Conservation (phyloP, 2,797 vertebrate species). For the Dicrostonyx torquatus region DNA sequence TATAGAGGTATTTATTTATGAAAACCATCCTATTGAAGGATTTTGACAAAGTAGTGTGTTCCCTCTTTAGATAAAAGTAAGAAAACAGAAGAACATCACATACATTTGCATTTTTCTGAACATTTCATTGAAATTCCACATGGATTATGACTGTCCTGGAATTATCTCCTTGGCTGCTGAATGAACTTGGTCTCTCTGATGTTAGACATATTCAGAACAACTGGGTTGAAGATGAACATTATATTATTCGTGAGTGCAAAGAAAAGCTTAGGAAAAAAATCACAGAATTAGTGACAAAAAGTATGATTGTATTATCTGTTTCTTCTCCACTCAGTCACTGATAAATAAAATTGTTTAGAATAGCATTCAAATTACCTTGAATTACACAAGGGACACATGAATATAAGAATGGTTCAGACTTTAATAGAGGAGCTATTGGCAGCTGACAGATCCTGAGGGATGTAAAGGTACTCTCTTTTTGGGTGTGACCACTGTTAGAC, state of each 20-base stretch:
- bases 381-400: background rate
- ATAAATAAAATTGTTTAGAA: slow-evolving; percentile 20
- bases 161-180: background rate
- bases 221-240: background rate
- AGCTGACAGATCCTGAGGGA: background rate
- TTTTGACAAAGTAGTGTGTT: background rate
- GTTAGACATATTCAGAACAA: background rate
- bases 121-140: background rate
- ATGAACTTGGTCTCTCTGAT: background rate
- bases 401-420: background rate
- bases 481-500: background rate
- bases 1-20: background rate
- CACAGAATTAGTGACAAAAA: background rate
- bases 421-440: background rate
- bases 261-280: background rate
- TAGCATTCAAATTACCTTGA: background rate
- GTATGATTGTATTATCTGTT: background rate
- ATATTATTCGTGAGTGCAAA: background rate
- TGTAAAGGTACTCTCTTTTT: background rate
- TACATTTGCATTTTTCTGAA: background rate
- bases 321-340: background rate
- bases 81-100: background rate
- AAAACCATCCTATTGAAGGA: background rate
- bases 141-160: background rate
- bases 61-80: background rate